A percentile compares a stretch with the other conserved stretches of the same genome.
phyloP scores from a whole-genome alignment of 2,888 invertebrate species.

The Hemistola chrysoprasaria region DNA sequence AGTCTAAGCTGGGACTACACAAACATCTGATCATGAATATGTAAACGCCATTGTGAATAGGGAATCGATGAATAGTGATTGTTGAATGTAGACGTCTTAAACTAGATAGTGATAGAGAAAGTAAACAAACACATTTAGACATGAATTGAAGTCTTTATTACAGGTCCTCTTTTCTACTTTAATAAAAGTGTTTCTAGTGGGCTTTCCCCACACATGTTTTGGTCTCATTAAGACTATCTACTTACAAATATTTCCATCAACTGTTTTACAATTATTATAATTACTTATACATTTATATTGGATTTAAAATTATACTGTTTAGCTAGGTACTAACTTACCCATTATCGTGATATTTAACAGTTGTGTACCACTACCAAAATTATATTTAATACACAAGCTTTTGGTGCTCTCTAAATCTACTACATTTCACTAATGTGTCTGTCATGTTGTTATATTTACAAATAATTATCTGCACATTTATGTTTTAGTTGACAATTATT shows the following conservation, averaged over 20 bases:
- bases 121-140: conserved; percentile 12
- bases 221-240: no score
- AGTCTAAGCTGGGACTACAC: conserved; percentile 10
- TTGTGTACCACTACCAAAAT: neutral
- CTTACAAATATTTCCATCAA: no score
- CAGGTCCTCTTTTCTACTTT: conserved; percentile 12
- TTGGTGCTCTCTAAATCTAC: conserved; percentile 16
- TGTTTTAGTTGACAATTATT: no score
- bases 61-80: conserved; percentile 20
- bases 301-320: no score
- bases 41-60: conserved; percentile 18
- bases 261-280: no score
- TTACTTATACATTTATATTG: no score
- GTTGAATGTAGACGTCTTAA: neutral
- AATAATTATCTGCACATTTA: conserved; percentile 2
- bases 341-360: neutral
- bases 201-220: no score
- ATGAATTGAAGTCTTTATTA: conserved; percentile 20
- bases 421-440: conserved; percentile 32
- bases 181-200: no score
- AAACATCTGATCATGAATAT: conserved; percentile 23
- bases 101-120: conserved; percentile 2
- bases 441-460: conserved; percentile 11
- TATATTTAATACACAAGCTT: conserved; percentile 10
- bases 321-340: no score